phyloP scores from a whole-genome alignment of 2,888 invertebrate genomes.

The Copidosoma aretas region DNA sequence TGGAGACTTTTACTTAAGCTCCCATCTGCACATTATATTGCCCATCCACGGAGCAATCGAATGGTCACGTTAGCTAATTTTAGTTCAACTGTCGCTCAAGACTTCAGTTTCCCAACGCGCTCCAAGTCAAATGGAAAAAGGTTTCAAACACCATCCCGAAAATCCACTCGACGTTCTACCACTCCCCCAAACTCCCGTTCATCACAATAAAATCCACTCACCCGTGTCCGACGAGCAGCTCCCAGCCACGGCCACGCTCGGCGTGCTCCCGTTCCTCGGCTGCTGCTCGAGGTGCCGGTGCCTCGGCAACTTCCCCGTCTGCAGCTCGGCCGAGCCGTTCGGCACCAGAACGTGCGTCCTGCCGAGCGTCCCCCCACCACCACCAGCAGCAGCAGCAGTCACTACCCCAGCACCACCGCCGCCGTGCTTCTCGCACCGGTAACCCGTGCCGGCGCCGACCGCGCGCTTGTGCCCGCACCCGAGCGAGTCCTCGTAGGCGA shows the following conservation, averaged over 20 bases:
- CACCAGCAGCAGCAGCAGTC: constrained; percentile 28
- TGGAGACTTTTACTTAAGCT: too few relatives aligned
- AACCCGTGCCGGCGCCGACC: constrained; percentile 51
- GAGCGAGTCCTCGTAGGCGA: constrained; percentile 46
- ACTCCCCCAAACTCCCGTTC: too few relatives aligned
- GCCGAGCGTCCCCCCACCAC: constrained; percentile 45
- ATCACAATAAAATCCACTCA: constrained; percentile 41
- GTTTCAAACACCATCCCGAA: too few relatives aligned
- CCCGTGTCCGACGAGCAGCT: constrained; percentile 59
- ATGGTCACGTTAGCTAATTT: too few relatives aligned
- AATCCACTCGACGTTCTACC: too few relatives aligned
- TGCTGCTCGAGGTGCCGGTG: constrained; percentile 53
- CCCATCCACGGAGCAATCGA: too few relatives aligned
- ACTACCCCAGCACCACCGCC: too few relatives aligned
- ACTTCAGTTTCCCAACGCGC: too few relatives aligned
- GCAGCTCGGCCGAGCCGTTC: constrained; percentile 53
- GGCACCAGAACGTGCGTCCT: constrained; percentile 49
- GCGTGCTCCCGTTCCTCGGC: constrained; percentile 58
- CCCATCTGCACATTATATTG: too few relatives aligned
- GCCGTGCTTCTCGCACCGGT: constrained; percentile 59
- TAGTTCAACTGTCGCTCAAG: too few relatives aligned
- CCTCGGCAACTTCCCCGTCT: constrained; percentile 42
- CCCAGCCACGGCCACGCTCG: constrained; percentile 56
- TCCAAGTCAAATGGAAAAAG: too few relatives aligned
- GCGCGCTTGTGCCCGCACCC: constrained; percentile 55